Conservation (phyloP, 2,888 invertebrate genomes). For the Perdita meconis region DNA sequence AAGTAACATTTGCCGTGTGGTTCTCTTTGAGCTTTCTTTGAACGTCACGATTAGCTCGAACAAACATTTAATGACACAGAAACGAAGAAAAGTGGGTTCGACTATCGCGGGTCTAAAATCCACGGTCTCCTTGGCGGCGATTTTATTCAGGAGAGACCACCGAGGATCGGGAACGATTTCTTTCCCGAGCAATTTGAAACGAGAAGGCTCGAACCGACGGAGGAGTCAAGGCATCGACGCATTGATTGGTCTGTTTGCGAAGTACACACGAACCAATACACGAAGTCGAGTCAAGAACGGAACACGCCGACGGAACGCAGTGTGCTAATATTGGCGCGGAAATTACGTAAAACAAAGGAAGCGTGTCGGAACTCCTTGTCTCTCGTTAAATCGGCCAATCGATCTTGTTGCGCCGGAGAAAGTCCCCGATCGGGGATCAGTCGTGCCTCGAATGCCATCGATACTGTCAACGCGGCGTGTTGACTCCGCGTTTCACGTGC, state of each 20-base stretch:
- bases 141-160: background rate
- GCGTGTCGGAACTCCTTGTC: constrained; percentile 74
- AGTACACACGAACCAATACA: constrained; percentile 81
- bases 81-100: no score
- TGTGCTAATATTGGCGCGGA: constrained; percentile 83
- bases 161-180: background rate
- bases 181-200: constrained; percentile 20
- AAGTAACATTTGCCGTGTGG: no score
- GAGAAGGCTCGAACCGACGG: constrained; percentile 37
- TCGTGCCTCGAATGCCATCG: background rate
- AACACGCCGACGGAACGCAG: constrained; percentile 77
- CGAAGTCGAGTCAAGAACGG: constrained; percentile 68
- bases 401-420: constrained; percentile 57
- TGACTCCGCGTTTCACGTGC: no score
- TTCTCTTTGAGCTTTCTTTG: no score
- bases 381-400: constrained; percentile 74
- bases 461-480: no score
- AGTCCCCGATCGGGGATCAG: constrained; percentile 23
- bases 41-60: no score
- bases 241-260: constrained; percentile 83
- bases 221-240: constrained; percentile 80
- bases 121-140: no score
- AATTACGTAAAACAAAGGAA: constrained; percentile 83
- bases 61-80: no score
- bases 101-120: no score